Evolutionary conservation across 2,888 invertebrate species (phyloP).

Genomic region (Cremastobaeus sp.): DNA sequence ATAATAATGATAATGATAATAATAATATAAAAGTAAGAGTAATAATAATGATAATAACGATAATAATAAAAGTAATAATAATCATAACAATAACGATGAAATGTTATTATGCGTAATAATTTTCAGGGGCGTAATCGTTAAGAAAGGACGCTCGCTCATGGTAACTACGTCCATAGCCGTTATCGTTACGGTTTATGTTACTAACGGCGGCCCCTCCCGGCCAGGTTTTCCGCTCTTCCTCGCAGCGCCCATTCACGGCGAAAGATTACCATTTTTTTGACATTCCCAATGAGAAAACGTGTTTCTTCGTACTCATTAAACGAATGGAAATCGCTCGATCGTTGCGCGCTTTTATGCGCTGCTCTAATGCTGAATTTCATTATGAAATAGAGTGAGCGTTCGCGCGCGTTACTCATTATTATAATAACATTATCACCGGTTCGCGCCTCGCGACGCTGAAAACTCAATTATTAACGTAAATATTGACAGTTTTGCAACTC

Average conservation of each 20-base stretch:
- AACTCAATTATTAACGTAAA: slow-evolving; percentile 49
- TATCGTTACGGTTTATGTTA: slow-evolving; percentile 78
- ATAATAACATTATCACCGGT: slow-evolving; percentile 56
- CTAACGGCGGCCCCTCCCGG: slow-evolving; percentile 66
- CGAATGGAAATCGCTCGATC: slow-evolving; percentile 62
- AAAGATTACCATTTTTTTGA: slow-evolving; percentile 63
- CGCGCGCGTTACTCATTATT: slow-evolving; percentile 53
- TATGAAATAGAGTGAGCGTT: slow-evolving; percentile 52
- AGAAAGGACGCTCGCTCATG: slow-evolving; percentile 74
- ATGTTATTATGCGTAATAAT: slow-evolving; percentile 78
- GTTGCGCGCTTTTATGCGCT: slow-evolving; percentile 59
- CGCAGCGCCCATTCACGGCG: slow-evolving; percentile 54
- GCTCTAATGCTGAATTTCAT: slow-evolving; percentile 57
- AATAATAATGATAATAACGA: slow-evolving; percentile 69
- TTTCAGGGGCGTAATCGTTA: slow-evolving; percentile 78
- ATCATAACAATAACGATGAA: slow-evolving; percentile 76
- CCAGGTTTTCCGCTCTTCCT: slow-evolving; percentile 61
- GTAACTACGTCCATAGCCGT: slow-evolving; percentile 78
- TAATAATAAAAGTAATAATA: slow-evolving; percentile 74
- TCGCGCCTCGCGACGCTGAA: slow-evolving; percentile 26
- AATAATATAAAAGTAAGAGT: slow-evolving; percentile 62
- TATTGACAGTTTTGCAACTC: slow-evolving; percentile 41
- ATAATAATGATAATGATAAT: slow-evolving; percentile 54
- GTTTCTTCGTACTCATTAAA: slow-evolving; percentile 61
- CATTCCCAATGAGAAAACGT: slow-evolving; percentile 61